Percentiles rank a stretch among this genome's conserved stretches.
These are phyloP conservation scores for Dipodomys merriami DNA, from an alignment of 2,113 vertebrate genomes.

Conservation along the genomic window DNA sequence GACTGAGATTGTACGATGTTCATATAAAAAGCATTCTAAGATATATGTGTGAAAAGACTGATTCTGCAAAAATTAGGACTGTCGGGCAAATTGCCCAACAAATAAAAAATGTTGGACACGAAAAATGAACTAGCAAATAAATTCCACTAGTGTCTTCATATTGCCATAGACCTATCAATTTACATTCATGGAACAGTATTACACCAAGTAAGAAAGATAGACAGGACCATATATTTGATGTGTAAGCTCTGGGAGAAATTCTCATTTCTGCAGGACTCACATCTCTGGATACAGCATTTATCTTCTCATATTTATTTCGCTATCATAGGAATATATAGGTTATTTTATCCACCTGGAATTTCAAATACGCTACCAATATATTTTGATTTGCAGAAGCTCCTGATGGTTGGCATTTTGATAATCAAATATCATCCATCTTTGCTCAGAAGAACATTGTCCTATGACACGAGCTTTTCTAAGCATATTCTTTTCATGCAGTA, in stretches of 20 bases:
- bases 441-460: background rate
- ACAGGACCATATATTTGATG: background rate
- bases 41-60: background rate
- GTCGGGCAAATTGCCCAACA: conserved; percentile 24
- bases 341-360: background rate
- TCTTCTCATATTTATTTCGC: conserved; percentile 1
- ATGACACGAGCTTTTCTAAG: background rate
- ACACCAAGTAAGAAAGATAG: background rate
- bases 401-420: conserved; percentile 6
- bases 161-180: conserved; percentile 41
- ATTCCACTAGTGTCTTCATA: conserved; percentile 9
- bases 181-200: conserved; percentile 17
- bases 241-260: background rate
- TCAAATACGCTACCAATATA: background rate
- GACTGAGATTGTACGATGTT: background rate
- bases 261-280: background rate
- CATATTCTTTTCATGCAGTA: background rate
- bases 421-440: background rate
- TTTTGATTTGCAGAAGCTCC: background rate
- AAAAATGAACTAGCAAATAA: conserved; percentile 13
- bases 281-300: background rate
- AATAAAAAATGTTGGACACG: background rate
- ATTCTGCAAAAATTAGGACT: conserved; percentile 48
- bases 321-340: background rate
- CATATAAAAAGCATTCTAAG: background rate